phyloP scores from a whole-genome alignment of 2,888 invertebrate species.

The Nephrotoma flavescens region DNA sequence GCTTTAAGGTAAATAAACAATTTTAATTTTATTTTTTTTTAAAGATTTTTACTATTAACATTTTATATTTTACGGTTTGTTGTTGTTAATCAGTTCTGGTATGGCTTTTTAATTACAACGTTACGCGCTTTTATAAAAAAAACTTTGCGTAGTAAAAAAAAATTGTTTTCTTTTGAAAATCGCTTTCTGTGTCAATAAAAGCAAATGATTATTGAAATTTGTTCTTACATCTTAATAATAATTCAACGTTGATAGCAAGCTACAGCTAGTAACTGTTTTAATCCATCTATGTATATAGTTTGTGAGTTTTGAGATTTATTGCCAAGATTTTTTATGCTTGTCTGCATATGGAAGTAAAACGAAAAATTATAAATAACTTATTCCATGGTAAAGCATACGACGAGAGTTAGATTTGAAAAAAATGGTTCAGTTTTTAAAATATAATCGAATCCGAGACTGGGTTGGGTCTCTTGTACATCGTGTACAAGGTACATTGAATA shows the following conservation, averaged over 20 bases:
- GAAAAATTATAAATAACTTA: too few relatives aligned
- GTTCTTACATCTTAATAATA: background rate
- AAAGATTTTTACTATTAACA: background rate
- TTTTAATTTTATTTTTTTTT: background rate
- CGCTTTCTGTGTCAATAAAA: background rate
- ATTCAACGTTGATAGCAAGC: background rate
- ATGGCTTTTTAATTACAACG: background rate
- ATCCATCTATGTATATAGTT: too few relatives aligned
- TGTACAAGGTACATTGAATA: background rate
- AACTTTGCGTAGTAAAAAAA: background rate
- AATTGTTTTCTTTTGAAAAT: background rate
- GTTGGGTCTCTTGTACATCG: background rate
- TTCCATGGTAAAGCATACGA: too few relatives aligned
- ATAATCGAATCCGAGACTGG: too few relatives aligned
- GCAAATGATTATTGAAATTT: background rate
- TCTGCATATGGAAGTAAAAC: too few relatives aligned
- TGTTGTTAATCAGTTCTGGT: background rate
- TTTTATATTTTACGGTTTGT: background rate
- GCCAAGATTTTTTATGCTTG: too few relatives aligned
- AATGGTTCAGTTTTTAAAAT: too few relatives aligned
- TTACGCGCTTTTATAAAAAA: background rate
- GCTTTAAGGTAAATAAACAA: background rate
- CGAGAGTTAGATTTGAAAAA: too few relatives aligned
- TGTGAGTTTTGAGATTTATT: too few relatives aligned
- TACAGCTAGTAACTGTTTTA: background rate